Conservation (phyloP, 1,140 invertebrate genomes). For the Drosophila willistoni region DNA sequence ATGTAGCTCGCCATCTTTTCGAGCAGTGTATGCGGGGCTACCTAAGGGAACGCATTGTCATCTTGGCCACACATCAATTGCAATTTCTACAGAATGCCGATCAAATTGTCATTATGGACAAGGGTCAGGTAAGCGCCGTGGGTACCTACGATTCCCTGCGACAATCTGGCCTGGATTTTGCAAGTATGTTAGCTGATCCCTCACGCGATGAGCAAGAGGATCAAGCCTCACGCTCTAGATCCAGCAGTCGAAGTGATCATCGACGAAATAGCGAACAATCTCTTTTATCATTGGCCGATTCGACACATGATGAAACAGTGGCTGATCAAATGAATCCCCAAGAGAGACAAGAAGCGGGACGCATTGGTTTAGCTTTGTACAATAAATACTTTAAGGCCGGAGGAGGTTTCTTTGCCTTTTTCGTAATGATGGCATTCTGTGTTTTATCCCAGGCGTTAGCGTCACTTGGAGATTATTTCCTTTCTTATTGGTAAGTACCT, state of each 20-base stretch:
- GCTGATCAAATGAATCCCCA: constrained; percentile 83
- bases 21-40: constrained; percentile 88
- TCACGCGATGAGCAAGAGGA: constrained; percentile 82
- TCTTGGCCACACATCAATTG: constrained; percentile 93
- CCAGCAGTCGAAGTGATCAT: constrained; percentile 61
- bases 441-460: constrained; percentile 85
- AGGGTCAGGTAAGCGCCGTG: constrained; percentile 85
- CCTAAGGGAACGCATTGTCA: constrained; percentile 88
- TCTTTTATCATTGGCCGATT: constrained; percentile 85
- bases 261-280: constrained; percentile 82
- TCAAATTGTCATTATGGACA: constrained; percentile 86
- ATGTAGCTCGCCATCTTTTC: constrained; percentile 88
- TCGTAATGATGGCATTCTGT: constrained; percentile 83
- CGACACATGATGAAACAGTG: constrained; percentile 82
- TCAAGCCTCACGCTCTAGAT: constrained; percentile 56
- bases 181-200: constrained; percentile 85
- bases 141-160: constrained; percentile 87
- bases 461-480: constrained; percentile 87
- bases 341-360: constrained; percentile 85
- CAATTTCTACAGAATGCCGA: constrained; percentile 92
- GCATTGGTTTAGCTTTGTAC: constrained; percentile 85
- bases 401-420: constrained; percentile 84
- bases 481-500: constrained; percentile 85
- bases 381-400: constrained; percentile 86
- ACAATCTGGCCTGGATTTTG: constrained; percentile 87